A percentile compares a stretch with the other conserved stretches of the same genome.
phyloP scores from a whole-genome alignment of 2,888 invertebrate species.

The Brenthis hecate region DNA sequence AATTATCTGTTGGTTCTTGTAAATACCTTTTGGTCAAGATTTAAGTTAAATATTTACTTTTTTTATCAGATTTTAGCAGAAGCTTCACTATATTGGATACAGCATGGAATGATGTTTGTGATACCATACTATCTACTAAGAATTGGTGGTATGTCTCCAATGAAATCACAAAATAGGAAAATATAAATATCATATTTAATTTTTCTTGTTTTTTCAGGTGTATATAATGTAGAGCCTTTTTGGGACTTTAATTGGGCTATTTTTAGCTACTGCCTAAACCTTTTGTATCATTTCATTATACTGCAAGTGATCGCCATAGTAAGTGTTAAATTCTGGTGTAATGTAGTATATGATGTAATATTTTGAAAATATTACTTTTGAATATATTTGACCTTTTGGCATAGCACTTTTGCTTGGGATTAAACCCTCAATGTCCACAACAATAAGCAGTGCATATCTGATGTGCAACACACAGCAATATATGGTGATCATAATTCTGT shows the following conservation, averaged over 20 bases:
- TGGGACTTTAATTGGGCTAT: slow-evolving; percentile 90
- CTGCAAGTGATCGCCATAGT: slow-evolving; percentile 86
- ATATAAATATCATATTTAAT: slow-evolving; percentile 20
- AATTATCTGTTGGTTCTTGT: background rate
- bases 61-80: slow-evolving; percentile 91
- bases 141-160: slow-evolving; percentile 75
- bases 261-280: slow-evolving; percentile 89
- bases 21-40: background rate
- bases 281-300: slow-evolving; percentile 92
- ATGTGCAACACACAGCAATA: too few relatives aligned
- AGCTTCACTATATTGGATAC: slow-evolving; percentile 96
- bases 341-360: background rate
- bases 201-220: slow-evolving; percentile 82
- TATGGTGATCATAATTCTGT: too few relatives aligned
- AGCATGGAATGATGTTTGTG: slow-evolving; percentile 96
- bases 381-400: too few relatives aligned
- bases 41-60: slow-evolving; percentile 11
- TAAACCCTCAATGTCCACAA: too few relatives aligned
- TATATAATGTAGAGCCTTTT: slow-evolving; percentile 90
- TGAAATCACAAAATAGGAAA: slow-evolving; percentile 4
- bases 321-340: slow-evolving; percentile 56
- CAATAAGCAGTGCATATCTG: too few relatives aligned
- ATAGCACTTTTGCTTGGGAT: too few relatives aligned
- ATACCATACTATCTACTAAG: slow-evolving; percentile 95
- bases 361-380: background rate